Evolutionary conservation across 2,113 vertebrate genomes (phyloP).

Genomic region (Okapia johnstoni): DNA sequence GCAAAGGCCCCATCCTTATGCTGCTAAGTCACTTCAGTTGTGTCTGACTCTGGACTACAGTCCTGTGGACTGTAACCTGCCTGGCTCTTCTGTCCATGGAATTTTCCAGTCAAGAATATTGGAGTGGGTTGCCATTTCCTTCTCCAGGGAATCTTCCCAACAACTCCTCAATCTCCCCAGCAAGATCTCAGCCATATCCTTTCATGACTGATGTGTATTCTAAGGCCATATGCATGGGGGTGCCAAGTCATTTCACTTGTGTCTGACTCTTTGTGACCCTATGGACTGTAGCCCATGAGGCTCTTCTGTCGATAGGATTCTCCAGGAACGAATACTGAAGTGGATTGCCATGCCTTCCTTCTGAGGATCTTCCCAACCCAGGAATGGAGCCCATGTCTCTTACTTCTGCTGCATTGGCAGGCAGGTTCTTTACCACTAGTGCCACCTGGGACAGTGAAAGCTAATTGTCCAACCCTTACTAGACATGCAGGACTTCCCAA

Average conservation of each 20-base stretch:
- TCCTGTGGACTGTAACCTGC: not conserved
- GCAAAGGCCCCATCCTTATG: not conserved
- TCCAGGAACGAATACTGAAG: not conserved
- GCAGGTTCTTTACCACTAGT: not conserved
- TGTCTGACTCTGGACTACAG: not conserved
- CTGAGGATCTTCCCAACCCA: not conserved
- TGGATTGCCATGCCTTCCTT: not conserved
- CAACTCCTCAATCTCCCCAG: not conserved
- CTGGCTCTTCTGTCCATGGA: not conserved
- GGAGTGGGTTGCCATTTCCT: not conserved
- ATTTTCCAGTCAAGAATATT: not conserved
- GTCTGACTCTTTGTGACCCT: not conserved
- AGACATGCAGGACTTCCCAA: not conserved
- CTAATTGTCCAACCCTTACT: not conserved
- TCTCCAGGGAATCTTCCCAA: not conserved
- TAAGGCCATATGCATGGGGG: not conserved
- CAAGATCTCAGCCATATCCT: not conserved
- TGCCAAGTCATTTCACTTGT: not conserved
- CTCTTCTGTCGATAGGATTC: not conserved
- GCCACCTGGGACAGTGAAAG: rapidly evolving
- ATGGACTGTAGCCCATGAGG: not conserved
- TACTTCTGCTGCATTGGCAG: not conserved
- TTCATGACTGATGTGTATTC: not conserved
- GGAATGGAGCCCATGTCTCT: not conserved
- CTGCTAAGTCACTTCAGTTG: not conserved